Evolutionary conservation across 2,113 vertebrate genomes (phyloP), one percentile per base, ranked within the genome.

Genomic region (Callaeas wilsoni): DNA sequence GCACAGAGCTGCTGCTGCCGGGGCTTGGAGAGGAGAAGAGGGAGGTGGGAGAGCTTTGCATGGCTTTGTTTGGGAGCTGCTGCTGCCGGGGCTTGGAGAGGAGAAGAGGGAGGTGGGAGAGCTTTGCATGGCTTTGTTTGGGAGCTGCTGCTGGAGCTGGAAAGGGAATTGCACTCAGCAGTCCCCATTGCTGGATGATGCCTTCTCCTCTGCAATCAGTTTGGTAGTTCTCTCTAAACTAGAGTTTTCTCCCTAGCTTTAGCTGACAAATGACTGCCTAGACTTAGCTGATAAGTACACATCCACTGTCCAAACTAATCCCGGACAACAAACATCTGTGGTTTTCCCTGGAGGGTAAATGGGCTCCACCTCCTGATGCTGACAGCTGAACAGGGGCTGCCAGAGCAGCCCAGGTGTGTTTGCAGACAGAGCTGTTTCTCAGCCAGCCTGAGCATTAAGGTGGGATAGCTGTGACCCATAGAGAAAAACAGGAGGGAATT

Each of bases 171-270:
- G 47, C 35, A 16, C 79, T 50, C 65, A 5, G 32, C 52, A 53
- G 8, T 19, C 65, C 47, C 4, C 2, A 5, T 1, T 35, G 41
- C 50, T 65, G 15, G 26, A 4, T 8, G 14, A 0, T n/a, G 12
- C 29, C 55, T 56, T 62, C 52, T 85, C 20, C 53, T 64, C 3
- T 42, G 76, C 11, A 42, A 50, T 29, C 44, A 42, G 30, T n/a
- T 9, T 2, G 2, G 25, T 35, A 14, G 10, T 21, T 75, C 63
- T 60, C 37, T 55, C 47, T 35, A 8, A 91, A 63, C 10, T 57
- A 1, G 17, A 59, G 57, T 25, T 12, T 26, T 56, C n/a, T 67
- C 44, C 4, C 76, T 65, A 80, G 26, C 75, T 80, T 47, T 39
- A 80, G 46, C 55, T 77, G 47, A 13, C 30, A 6, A 10, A 29